Conservation (phyloP, 2,888 invertebrate species). For the Hydroisotoma schaefferi region DNA sequence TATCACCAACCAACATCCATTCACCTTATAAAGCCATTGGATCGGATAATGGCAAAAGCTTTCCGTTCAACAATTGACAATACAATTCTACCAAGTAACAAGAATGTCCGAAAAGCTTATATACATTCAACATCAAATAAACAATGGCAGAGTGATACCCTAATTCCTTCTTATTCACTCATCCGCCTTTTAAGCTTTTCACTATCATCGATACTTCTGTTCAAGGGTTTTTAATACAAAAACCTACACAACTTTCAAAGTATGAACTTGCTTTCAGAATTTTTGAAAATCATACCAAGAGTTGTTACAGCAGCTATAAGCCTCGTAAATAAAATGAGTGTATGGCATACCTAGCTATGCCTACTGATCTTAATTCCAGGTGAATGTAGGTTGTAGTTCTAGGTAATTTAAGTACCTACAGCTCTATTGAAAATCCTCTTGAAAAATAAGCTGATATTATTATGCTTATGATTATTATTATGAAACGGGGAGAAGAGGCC, state of each 20-base stretch:
- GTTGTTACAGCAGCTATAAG: too few species aligned
- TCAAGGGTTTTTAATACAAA: neutral
- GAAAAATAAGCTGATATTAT: neutral
- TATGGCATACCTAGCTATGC: too few species aligned
- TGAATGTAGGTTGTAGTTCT: too few species aligned
- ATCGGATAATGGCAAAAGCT: conserved; percentile 1
- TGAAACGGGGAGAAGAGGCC: conserved; percentile 1
- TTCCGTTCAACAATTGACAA: neutral
- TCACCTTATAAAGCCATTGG: neutral
- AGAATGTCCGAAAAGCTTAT: conserved; percentile 5
- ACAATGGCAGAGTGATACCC: conserved; percentile 6
- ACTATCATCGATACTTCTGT: neutral
- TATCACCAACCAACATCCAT: too few species aligned
- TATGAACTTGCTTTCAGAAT: too few species aligned
- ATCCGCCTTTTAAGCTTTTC: neutral
- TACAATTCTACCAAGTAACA: too few species aligned
- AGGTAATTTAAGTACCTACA: neutral
- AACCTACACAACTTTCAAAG: too few species aligned
- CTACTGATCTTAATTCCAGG: too few species aligned
- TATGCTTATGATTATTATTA: conserved; percentile 15
- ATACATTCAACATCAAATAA: neutral
- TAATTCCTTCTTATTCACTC: conserved; percentile 3
- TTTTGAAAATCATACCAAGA: too few species aligned
- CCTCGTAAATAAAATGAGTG: too few species aligned
- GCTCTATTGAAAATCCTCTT: neutral